A percentile compares a stretch with the other conserved stretches of the same genome.
Evolutionary conservation across 1,140 invertebrate species (phyloP).

Genomic region (Cotesia glomerata): DNA sequence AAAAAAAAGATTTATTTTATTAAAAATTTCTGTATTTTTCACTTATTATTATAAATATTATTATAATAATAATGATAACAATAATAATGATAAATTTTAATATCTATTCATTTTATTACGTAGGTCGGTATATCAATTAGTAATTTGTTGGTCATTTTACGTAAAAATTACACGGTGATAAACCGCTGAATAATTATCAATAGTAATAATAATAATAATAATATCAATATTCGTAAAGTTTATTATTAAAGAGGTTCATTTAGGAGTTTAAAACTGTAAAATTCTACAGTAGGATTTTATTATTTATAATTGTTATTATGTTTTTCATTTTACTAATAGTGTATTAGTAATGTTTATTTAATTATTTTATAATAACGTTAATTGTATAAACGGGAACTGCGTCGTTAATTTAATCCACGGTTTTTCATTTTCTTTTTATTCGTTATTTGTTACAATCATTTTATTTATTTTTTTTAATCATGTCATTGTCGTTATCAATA

Average conservation of each 20-base stretch:
- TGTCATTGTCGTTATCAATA: neutral
- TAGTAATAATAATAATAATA: neutral
- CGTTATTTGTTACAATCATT: no score
- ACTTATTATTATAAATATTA: no score
- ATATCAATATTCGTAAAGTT: conserved; percentile 26
- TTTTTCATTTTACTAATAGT: conserved; percentile 23
- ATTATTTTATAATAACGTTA: conserved; percentile 24
- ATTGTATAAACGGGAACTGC: conserved; percentile 3
- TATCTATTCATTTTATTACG: conserved; percentile 38
- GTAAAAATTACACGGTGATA: conserved; percentile 47
- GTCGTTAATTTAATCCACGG: conserved; percentile 37
- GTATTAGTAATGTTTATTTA: conserved; percentile 40
- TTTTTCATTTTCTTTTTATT: neutral
- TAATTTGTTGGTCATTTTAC: conserved; percentile 49
- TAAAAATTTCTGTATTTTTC: no score
- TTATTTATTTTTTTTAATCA: neutral
- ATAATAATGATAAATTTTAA: no score
- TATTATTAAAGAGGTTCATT: conserved; percentile 38
- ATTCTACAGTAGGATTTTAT: conserved; percentile 35
- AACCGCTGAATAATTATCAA: conserved; percentile 42
- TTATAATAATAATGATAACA: no score
- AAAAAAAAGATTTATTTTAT: no score
- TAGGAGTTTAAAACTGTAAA: conserved; percentile 47
- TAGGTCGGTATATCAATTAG: conserved; percentile 48
- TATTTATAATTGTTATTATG: conserved; percentile 3